Conservation (phyloP, 2,113 vertebrate genomes). For the Corapipo altera region DNA sequence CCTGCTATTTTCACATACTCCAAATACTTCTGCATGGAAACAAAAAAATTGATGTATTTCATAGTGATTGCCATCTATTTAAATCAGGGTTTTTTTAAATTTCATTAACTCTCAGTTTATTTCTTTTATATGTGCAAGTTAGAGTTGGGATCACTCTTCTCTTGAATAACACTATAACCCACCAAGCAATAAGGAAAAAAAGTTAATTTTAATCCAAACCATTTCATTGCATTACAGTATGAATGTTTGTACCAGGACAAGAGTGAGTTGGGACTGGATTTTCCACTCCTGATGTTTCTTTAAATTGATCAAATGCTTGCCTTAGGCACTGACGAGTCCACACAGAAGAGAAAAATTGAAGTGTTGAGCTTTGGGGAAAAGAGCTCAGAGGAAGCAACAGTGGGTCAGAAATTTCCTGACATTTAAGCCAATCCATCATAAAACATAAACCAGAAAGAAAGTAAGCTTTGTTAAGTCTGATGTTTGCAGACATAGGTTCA, state of each 20-base stretch:
- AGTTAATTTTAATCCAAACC: background rate
- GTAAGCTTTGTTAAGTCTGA: background rate
- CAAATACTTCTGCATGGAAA: constrained; percentile 3
- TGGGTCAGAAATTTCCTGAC: background rate
- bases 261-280: background rate
- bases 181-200: background rate
- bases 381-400: background rate
- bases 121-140: background rate
- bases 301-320: background rate
- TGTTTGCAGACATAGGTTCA: background rate
- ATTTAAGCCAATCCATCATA: background rate
- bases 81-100: background rate
- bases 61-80: constrained; percentile 12
- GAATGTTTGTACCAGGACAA: background rate
- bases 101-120: background rate
- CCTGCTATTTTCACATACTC: background rate
- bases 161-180: background rate
- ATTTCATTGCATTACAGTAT: background rate
- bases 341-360: background rate
- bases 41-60: background rate
- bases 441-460: background rate
- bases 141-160: background rate
- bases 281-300: background rate
- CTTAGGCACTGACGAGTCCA: background rate
- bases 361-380: background rate